Base-by-base conservation (phyloP, 2,797 vertebrate species). In the Manis javanica region DNA sequence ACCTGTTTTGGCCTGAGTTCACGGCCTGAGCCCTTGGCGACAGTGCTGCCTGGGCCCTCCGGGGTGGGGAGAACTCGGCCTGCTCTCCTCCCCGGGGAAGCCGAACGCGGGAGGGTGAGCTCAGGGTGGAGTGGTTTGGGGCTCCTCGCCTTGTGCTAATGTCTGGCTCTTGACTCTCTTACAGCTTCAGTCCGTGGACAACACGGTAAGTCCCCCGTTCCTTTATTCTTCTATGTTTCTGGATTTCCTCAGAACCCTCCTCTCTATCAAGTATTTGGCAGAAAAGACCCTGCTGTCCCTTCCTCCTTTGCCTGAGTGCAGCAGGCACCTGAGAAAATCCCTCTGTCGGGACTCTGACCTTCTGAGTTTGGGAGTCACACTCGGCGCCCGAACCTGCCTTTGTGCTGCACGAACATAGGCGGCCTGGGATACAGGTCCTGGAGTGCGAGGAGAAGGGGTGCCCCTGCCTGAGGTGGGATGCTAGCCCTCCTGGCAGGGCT, bases 141-240 rank as follows among this genome's bases (percentile, higher is more conserved):
- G 4, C 23, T 66, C 69, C 3, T 13, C 5, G 1, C 23, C 39
- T 72, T 7, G 0, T 18, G 0, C 77, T 95, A 24, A 97, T 7
- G 2, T 0, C 26, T 69, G 24, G 1, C 24, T 92, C 71, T 72
- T 72, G 3, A n/a, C 37, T 96, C 64, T 94, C 34, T 96, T 92
- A 42, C 90, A 96, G 90, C 42, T 63, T 24, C 82, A 55, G 57
- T 26, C 24, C 21, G 31, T 18, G 93, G 82, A 34, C 64, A 49
- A 7, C 10, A 66, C 16, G 90, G 95, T 96, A 91, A 96, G 96
- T 91, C 16, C 1, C 4, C 19, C 19, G 29, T 87, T 83, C 64
- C 55, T 85, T 86, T 86, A 72, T 4, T 55, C 21, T 63, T 74
- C 72, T 37, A 12, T 2, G 1, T 71, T 42, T 82, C 23, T 49